phyloP scores from a whole-genome alignment of 2,113 vertebrate species.

The Pterocles burchelli region DNA sequence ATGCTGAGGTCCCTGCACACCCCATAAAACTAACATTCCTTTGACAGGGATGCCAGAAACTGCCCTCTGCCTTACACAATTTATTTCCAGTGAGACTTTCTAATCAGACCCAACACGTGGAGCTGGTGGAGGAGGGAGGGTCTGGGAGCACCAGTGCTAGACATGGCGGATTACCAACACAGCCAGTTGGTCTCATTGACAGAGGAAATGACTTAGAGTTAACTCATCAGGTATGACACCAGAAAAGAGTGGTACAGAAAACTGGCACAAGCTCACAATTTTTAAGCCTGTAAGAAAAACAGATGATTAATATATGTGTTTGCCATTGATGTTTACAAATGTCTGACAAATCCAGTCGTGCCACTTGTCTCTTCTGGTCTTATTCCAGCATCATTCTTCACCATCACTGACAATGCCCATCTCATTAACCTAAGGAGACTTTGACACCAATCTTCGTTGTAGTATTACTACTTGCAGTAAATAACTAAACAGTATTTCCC shows the following conservation, averaged over 20 bases:
- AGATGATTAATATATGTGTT: slow-evolving; percentile 17
- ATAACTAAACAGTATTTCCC: background rate
- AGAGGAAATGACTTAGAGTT: slow-evolving; percentile 62
- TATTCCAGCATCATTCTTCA: background rate
- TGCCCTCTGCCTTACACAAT: background rate
- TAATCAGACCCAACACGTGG: background rate
- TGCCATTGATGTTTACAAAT: background rate
- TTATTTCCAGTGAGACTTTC: background rate
- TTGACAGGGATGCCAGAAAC: background rate
- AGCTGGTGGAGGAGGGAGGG: background rate
- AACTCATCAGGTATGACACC: slow-evolving; percentile 35
- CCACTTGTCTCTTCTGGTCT: background rate
- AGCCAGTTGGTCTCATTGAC: slow-evolving; percentile 21
- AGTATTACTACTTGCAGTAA: background rate
- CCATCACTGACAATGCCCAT: background rate
- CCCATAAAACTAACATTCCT: background rate
- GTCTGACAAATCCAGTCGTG: slow-evolving; percentile 12
- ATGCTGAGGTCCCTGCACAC: background rate
- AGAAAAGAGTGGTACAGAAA: background rate
- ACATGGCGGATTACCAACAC: slow-evolving; percentile 3
- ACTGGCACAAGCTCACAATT: background rate
- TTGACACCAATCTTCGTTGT: background rate
- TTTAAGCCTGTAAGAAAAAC: slow-evolving; percentile 31
- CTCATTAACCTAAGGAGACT: background rate
- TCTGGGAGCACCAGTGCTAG: background rate